Evolutionary conservation across 2,888 invertebrate species (phyloP).

Genomic region (Lutraria lutraria): DNA sequence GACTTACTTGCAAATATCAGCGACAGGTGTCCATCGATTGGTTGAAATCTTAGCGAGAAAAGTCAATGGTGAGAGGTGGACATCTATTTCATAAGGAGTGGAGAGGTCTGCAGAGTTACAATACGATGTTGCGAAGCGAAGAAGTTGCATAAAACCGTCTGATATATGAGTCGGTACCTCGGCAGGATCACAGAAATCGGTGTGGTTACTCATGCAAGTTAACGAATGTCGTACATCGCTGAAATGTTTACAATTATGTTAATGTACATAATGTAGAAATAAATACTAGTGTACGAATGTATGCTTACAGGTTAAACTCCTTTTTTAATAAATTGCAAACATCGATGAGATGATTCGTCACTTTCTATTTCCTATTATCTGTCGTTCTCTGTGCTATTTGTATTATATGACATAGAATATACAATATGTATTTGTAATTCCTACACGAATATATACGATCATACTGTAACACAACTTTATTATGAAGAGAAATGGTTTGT

Average conservation of each 20-base stretch:
- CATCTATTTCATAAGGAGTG: constrained; percentile 40
- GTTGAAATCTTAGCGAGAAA: constrained; percentile 46
- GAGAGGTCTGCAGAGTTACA: constrained; percentile 26
- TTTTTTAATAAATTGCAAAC: no score
- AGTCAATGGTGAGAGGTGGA: constrained; percentile 40
- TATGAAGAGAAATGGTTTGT: no score
- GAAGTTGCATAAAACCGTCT: constrained; percentile 38
- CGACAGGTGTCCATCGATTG: constrained; percentile 44
- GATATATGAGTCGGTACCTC: constrained; percentile 43
- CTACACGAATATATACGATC: no score
- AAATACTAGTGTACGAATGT: neutral
- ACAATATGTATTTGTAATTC: no score
- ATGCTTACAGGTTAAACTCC: neutral
- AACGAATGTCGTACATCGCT: constrained; percentile 36
- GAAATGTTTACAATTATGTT: no score
- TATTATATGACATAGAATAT: no score
- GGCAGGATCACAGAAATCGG: constrained; percentile 35
- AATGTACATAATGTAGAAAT: neutral
- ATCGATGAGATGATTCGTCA: no score
- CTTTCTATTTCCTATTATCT: no score
- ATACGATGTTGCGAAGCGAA: constrained; percentile 36
- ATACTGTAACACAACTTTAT: no score
- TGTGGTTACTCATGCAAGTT: constrained; percentile 55
- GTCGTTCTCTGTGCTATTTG: no score
- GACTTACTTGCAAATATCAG: constrained; percentile 51